These are phyloP conservation scores for Leucopternis melanops DNA, from an alignment of 2,113 vertebrate genomes.

Conservation along the genomic window DNA sequence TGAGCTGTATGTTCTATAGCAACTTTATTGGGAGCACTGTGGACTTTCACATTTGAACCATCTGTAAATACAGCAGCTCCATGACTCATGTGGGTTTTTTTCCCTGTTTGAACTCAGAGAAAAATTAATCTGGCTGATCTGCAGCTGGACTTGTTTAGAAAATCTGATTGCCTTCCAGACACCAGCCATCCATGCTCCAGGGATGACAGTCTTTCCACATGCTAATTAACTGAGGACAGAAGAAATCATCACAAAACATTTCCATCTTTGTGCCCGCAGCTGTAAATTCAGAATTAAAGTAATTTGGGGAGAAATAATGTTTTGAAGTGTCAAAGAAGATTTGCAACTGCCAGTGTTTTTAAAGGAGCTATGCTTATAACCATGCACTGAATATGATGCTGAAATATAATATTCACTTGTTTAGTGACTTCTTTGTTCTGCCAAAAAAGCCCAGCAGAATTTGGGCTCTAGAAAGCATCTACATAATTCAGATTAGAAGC, in stretches of 20 bases:
- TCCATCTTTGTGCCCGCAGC: conserved; percentile 36
- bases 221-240: conserved; percentile 50
- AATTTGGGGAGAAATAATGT: conserved; percentile 37
- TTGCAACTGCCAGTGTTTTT: not conserved
- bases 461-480: not conserved
- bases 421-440: not conserved
- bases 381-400: not conserved
- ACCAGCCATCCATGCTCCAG: conserved; percentile 1
- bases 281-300: conserved; percentile 50
- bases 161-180: conserved; percentile 46
- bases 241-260: conserved; percentile 36
- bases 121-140: conserved; percentile 47
- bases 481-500: not conserved
- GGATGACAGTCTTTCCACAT: conserved; percentile 23
- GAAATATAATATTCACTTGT: not conserved
- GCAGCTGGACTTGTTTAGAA: conserved; percentile 47
- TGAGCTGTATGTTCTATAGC: not conserved
- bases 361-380: not conserved
- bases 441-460: not conserved
- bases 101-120: not conserved
- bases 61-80: conserved; percentile 34
- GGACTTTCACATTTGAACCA: conserved; percentile 3
- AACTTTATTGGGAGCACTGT: not conserved
- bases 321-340: conserved; percentile 42
- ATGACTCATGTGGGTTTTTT: not conserved